These are phyloP conservation scores for Brachionus koreanus DNA, from an alignment of 1,140 invertebrate genomes.

Conservation along the genomic window DNA sequence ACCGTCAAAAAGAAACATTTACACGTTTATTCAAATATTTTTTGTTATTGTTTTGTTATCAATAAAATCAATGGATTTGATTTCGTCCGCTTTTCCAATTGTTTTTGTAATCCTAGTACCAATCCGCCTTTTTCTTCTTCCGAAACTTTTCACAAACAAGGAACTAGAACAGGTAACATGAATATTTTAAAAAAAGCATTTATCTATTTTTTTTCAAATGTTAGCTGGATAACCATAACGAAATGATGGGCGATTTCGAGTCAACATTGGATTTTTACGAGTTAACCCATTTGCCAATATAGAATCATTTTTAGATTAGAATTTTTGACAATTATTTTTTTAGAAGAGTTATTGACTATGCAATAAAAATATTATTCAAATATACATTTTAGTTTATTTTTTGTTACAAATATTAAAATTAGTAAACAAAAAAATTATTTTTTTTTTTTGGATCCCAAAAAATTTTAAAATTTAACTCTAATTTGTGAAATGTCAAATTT, in stretches of 20 bases:
- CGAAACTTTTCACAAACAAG: slow-evolving; percentile 14
- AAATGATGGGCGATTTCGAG: not conserved
- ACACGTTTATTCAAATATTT: slow-evolving; percentile 44
- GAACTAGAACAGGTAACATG: slow-evolving; percentile 31
- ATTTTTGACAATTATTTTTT: not conserved
- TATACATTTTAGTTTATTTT: not conserved
- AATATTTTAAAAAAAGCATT: not conserved
- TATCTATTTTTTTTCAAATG: not conserved
- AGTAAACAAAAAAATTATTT: too few relatives aligned
- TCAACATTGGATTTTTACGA: slow-evolving; percentile 32
- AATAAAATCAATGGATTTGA: slow-evolving; percentile 19
- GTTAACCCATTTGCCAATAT: slow-evolving; percentile 39
- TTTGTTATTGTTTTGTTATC: slow-evolving; percentile 1
- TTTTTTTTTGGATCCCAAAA: too few relatives aligned
- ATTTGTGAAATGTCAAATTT: too few relatives aligned
- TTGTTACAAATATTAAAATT: too few relatives aligned
- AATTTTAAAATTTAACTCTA: too few relatives aligned
- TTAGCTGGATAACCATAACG: slow-evolving; percentile 23
- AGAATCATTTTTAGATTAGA: slow-evolving; percentile 9
- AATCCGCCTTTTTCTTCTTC: not conserved
- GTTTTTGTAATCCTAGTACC: slow-evolving; percentile 37
- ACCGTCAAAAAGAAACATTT: slow-evolving; percentile 39
- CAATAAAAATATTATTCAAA: not conserved
- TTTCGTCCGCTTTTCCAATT: slow-evolving; percentile 38
- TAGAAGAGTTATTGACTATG: not conserved